phyloP scores from a whole-genome alignment of 2,888 invertebrate species.

The Aquatica leii region DNA sequence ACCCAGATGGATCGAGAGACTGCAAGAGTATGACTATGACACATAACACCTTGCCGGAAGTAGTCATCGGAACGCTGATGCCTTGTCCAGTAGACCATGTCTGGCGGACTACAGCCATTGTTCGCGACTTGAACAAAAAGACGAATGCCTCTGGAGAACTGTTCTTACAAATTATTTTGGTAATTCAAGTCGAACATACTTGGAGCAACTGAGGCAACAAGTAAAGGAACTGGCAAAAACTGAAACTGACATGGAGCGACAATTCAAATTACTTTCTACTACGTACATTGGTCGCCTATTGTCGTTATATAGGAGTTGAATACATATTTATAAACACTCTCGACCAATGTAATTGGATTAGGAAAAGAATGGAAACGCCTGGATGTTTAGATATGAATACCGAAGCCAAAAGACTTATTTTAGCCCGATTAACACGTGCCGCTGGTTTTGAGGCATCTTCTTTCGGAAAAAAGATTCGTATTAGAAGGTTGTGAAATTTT shows the following conservation, averaged over 20 bases:
- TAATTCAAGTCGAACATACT: conserved; percentile 57
- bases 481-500: conserved; percentile 99
- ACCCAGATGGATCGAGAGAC: too few species aligned
- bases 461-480: conserved; percentile 99
- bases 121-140: too few species aligned
- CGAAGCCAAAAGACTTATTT: conserved; percentile 91
- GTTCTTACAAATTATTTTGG: too few species aligned
- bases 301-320: conserved; percentile 97
- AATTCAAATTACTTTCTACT: conserved; percentile 95
- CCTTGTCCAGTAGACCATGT: too few species aligned
- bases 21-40: too few species aligned
- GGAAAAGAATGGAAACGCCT: conserved; percentile 95
- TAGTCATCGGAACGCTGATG: too few species aligned
- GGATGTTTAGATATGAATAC: conserved; percentile 82
- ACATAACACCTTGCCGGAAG: too few species aligned
- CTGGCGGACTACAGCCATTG: too few species aligned
- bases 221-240: conserved; percentile 61
- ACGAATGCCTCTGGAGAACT: too few species aligned
- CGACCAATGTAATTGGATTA: conserved; percentile 99
- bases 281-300: conserved; percentile 98
- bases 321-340: conserved; percentile 99
- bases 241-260: conserved; percentile 95
- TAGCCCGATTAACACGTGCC: conserved; percentile 94
- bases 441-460: too few species aligned
- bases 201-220: conserved; percentile 56